Percentiles rank a stretch among this genome's conserved stretches.
These are phyloP conservation scores for Malurus melanocephalus DNA, from an alignment of 2,113 vertebrate genomes.

Conservation along the genomic window DNA sequence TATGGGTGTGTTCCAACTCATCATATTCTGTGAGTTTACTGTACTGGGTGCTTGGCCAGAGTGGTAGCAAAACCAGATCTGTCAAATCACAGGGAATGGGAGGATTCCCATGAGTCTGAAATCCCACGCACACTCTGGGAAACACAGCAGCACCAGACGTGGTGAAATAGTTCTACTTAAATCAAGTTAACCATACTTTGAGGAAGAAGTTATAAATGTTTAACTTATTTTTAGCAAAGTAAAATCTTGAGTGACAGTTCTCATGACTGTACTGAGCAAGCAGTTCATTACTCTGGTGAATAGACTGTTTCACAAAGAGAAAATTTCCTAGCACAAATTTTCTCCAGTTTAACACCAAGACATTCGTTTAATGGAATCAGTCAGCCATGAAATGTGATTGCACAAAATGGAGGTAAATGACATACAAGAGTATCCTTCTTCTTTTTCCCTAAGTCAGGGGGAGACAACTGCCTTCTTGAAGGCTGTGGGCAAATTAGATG, in stretches of 20 bases:
- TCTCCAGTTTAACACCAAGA: background rate
- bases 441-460: background rate
- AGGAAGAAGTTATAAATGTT: background rate
- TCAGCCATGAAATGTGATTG: background rate
- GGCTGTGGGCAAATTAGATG: background rate
- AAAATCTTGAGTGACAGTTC: conserved; percentile 3
- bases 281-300: background rate
- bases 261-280: conserved; percentile 2
- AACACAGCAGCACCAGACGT: background rate
- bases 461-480: background rate
- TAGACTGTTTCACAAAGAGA: background rate
- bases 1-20: background rate
- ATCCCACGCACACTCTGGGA: background rate
- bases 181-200: background rate
- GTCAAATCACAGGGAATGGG: background rate
- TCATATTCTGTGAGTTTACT: background rate
- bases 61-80: background rate
- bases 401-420: background rate
- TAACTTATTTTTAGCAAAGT: conserved; percentile 6
- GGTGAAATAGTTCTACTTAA: background rate
- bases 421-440: background rate
- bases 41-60: background rate
- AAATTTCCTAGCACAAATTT: background rate
- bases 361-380: background rate
- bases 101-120: background rate